Conservation (phyloP, 30 jellyfish, hydroid and myxozoan species). For the Pelagia noctiluca region DNA sequence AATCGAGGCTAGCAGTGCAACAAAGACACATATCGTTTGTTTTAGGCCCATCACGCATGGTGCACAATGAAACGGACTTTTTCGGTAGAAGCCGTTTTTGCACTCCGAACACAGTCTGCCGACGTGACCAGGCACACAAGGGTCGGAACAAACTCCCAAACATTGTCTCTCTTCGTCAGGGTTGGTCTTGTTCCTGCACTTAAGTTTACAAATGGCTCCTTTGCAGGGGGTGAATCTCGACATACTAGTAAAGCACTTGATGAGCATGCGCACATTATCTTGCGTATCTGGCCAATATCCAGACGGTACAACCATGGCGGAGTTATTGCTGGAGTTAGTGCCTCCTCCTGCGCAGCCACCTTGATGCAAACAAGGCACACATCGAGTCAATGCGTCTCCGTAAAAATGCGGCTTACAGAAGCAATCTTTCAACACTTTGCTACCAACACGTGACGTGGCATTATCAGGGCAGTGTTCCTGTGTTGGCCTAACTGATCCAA, state of each 20-base stretch:
- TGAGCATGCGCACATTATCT: slow-evolving; percentile 55
- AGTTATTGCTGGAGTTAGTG: slow-evolving; percentile 67
- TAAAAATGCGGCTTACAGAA: slow-evolving; percentile 82
- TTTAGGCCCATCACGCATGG: slow-evolving; percentile 96
- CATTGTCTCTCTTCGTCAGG: slow-evolving; percentile 85
- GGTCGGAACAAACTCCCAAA: slow-evolving; percentile 72
- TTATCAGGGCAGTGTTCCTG: slow-evolving; percentile 97
- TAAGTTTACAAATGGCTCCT: slow-evolving; percentile 85
- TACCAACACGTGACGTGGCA: slow-evolving; percentile 92
- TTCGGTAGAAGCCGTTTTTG: slow-evolving; percentile 87
- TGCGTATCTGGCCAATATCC: slow-evolving; percentile 99
- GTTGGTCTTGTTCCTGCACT: slow-evolving; percentile 77
- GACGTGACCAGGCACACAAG: slow-evolving; percentile 94
- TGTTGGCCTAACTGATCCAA: slow-evolving; percentile 99
- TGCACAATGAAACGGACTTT: slow-evolving; percentile 95
- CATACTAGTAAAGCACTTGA: slow-evolving; percentile 90
- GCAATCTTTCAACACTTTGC: slow-evolving; percentile 83
- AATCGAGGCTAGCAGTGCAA: slow-evolving; percentile 85
- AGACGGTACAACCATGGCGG: slow-evolving; percentile 90
- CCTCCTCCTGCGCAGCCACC: slow-evolving; percentile 90
- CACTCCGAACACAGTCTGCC: slow-evolving; percentile 98
- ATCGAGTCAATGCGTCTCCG: slow-evolving; percentile 87
- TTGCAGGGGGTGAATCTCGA: slow-evolving; percentile 95
- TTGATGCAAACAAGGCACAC: slow-evolving; percentile 88
- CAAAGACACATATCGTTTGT: slow-evolving; percentile 86